Evolutionary conservation across 2,797 vertebrate genomes (phyloP), one percentile per base, ranked within the genome.

Genomic region (Acipenser transmontanus): DNA sequence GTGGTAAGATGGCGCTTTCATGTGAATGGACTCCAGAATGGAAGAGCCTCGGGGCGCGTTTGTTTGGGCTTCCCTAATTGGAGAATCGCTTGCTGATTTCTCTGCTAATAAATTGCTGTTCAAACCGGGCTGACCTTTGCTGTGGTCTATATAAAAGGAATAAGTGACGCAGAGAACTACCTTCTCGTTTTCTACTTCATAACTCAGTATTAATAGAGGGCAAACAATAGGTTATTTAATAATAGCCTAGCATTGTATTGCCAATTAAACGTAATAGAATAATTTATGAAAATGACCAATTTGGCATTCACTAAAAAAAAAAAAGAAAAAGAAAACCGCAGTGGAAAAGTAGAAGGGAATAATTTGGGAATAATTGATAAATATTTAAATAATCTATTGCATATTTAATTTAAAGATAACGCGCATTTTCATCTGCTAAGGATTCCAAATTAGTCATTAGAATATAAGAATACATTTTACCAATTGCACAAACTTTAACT

Each of bases 31-130:
- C 66, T 74, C 56, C 50, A 56, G 68, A 72, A 78, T 72, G 66
- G 74, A 68, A 82, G 69, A 77, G 88, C 91, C 89, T 82, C 77
- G 0, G 81, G 91, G 85, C 81, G 66, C 83, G 79, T 90, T 85
- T 86, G 85, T 93, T 91, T 88, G 83, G 84, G 77, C 82, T 89
- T 80, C 83, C 80, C 83, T 91, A 90, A 91, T 93, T 89, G 91
- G 80, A 59, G 80, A 82, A 83, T 60, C 78, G 72, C 81, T 89
- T 87, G 81, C 80, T 82, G 84, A 89, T 88, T 88, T 86, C 78
- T 80, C 73, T 80, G 78, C 80, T 89, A 80, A 86, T 88, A 88
- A 88, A 83, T 84, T 85, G 80, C 76, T 77, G 76, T 85, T 86
- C 83, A 88, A 90, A 83, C 65, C 83, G 85, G 85, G 81, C 80